phyloP scores from a whole-genome alignment of 2,797 vertebrate species.

The Cyclura pinguis region DNA sequence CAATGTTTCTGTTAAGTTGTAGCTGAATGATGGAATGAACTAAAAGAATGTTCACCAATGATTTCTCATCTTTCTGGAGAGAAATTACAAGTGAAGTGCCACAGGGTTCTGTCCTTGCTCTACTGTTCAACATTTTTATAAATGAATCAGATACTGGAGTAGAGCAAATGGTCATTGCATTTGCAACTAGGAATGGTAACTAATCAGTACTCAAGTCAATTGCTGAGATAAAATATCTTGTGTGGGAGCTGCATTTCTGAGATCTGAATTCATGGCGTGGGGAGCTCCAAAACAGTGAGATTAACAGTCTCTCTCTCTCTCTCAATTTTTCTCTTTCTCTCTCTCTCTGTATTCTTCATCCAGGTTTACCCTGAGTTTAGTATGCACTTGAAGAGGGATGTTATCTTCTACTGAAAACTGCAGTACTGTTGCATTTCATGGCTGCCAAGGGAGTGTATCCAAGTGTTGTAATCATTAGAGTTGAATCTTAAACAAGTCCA shows the following conservation, averaged over 20 bases:
- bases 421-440: not conserved
- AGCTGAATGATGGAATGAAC: too few relatives aligned
- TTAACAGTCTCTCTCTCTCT: not conserved
- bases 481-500: not conserved
- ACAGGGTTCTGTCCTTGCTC: too few relatives aligned
- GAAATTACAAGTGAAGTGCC: too few relatives aligned
- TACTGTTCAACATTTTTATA: too few relatives aligned
- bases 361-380: not conserved
- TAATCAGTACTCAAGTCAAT: too few relatives aligned
- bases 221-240: not conserved
- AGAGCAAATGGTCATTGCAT: not conserved
- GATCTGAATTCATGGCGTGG: not conserved
- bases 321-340: too few relatives aligned
- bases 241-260: not conserved
- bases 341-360: not conserved
- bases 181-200: not conserved
- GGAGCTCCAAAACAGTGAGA: not conserved
- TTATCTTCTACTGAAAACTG: not conserved
- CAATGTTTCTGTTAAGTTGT: too few relatives aligned
- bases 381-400: not conserved
- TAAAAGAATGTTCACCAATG: too few relatives aligned
- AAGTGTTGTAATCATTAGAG: not conserved
- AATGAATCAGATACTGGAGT: too few relatives aligned
- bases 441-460: not conserved
- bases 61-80: too few relatives aligned